Percentiles rank a stretch among this genome's conserved stretches.
Conservation (phyloP, 2,113 vertebrate species). For the Anseranas semipalmata region DNA sequence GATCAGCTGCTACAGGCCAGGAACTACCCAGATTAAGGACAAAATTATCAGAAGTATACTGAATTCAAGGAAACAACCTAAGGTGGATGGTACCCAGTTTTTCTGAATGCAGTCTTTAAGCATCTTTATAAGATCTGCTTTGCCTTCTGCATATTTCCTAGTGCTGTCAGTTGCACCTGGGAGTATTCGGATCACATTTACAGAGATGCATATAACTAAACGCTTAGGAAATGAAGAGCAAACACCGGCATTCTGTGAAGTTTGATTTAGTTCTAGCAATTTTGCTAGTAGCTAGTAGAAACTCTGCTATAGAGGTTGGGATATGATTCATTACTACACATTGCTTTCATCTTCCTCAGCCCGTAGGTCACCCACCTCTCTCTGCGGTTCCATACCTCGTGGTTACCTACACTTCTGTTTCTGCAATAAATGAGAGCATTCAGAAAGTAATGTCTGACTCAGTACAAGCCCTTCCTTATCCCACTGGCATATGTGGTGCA, state of each 20-base stretch:
- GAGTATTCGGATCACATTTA: neutral
- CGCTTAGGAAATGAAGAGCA: neutral
- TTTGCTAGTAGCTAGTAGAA: neutral
- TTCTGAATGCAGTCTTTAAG: neutral
- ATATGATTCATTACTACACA: neutral
- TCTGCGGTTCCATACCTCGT: neutral
- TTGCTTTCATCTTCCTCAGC: neutral
- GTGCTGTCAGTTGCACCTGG: neutral
- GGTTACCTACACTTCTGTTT: neutral
- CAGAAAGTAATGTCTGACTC: neutral
- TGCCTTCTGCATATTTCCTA: neutral
- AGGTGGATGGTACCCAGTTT: neutral
- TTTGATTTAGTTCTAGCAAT: too few relatives aligned
- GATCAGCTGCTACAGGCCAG: neutral
- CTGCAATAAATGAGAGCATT: neutral
- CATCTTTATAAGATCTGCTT: neutral
- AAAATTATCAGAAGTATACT: neutral
- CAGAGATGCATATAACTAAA: neutral
- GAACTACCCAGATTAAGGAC: neutral
- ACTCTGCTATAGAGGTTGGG: neutral
- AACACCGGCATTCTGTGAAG: neutral
- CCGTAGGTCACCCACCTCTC: neutral
- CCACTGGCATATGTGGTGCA: neutral
- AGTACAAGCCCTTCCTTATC: neutral
- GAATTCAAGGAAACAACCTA: neutral